Base-by-base conservation (phyloP, 2,888 invertebrate genomes). In the Cyclophora punctaria region DNA sequence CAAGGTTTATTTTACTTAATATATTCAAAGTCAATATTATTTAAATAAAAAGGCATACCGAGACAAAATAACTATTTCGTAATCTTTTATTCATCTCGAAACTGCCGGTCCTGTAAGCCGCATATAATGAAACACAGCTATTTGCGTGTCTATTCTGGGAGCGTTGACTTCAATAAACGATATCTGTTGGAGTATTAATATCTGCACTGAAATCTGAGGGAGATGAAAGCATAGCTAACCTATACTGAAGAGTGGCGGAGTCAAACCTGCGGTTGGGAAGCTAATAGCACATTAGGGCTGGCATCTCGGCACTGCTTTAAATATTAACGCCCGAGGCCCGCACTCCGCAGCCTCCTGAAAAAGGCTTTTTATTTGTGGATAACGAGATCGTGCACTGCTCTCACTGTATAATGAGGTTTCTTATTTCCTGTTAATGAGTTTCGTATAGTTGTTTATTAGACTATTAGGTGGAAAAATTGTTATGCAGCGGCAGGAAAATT, bases 231-330 rank as follows among this genome's bases (percentile, higher is more conserved):
- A 45, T 48, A 51, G 51, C 49, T 50, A 46, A 48, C 44, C 33
- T 46, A 41, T 48, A 47, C 48, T 56, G 51, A 48, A 50, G 52
- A 57, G 57, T 52, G 58, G 58, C 54, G 54, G 64, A 71, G 69
- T 68, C 67, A 71, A 73, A 71, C 66, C 65, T 64, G 72, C 66
- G 73, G 75, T 69, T 73, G 60, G 63, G 66, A 59, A 58, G 71
- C 75, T 78, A 80, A 82, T 79, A 81, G 80, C 78, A 76, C 81
- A 82, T 83, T 81, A 83, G 78, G 78, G 73, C 66, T 68, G 68
- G 75, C 74, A 75, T 74, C 78, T 76, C 74, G 62, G 68, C 69
- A 66, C 64, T 69, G 71, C 71, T 78, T 82, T 79, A 79, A 82
- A 83, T 83, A 83, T 83, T 83, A 78, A 82, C 77, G 76, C 74